A percentile compares a stretch with the other conserved stretches of the same genome.
Evolutionary conservation across 2,113 vertebrate species (phyloP).

Genomic region (Petaurus breviceps): DNA sequence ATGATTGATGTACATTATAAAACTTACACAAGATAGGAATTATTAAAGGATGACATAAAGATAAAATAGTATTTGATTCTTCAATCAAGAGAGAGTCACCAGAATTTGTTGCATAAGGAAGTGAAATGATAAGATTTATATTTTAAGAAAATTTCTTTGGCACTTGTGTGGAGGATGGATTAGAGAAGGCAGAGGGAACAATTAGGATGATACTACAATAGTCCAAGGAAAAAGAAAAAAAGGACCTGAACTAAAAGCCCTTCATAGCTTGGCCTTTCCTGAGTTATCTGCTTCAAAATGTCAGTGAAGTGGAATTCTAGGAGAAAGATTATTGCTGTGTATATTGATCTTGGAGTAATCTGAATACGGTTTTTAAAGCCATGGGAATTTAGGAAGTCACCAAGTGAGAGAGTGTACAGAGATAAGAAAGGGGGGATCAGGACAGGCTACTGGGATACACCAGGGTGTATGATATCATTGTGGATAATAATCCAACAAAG

Average conservation of each 20-base stretch:
- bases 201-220: neutral
- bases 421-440: no score
- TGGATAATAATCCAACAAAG: no score
- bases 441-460: no score
- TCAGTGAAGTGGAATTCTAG: no score
- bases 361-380: no score
- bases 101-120: neutral
- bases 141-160: neutral
- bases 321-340: no score
- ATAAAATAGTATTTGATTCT: neutral
- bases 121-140: no score
- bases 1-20: neutral
- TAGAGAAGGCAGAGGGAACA: neutral
- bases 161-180: neutral
- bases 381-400: no score
- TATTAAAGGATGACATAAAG: neutral
- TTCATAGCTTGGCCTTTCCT: neutral
- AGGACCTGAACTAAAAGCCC: neutral
- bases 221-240: neutral
- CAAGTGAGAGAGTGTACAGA: no score
- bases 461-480: no score
- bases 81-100: neutral
- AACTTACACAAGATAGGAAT: neutral
- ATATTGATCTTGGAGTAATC: no score
- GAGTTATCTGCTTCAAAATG: no score